Evolutionary conservation across 2,797 vertebrate species (phyloP).

Genomic region (Neosilurus mollespiculum): DNA sequence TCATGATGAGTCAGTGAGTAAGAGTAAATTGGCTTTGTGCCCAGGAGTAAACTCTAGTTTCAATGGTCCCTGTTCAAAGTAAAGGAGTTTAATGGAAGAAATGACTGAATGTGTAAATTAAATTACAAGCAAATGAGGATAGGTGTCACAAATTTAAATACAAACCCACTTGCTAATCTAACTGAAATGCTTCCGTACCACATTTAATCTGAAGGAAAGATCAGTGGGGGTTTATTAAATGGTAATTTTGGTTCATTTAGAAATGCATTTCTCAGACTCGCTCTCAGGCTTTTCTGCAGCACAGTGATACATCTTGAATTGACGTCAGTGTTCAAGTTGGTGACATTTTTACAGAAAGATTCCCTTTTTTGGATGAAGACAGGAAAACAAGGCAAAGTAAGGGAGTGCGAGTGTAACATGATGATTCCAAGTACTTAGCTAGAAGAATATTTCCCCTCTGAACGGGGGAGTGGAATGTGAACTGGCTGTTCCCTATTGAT

Average conservation of each 20-base stretch:
- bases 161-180: background rate
- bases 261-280: background rate
- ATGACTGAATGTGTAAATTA: background rate
- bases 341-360: constrained; percentile 12
- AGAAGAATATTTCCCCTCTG: constrained; percentile 22
- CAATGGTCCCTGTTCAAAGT: background rate
- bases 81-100: background rate
- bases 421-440: constrained; percentile 17
- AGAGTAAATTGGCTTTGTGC: background rate
- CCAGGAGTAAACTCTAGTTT: background rate
- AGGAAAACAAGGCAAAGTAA: constrained; percentile 5
- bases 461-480: constrained; percentile 46
- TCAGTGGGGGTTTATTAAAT: background rate
- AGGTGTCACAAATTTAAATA: background rate
- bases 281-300: background rate
- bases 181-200: background rate
- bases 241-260: background rate
- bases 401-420: background rate
- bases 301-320: background rate
- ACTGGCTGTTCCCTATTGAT: constrained; percentile 61
- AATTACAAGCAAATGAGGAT: background rate
- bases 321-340: background rate
- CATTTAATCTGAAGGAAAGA: background rate
- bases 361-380: constrained; percentile 14
- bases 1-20: background rate